Evolutionary conservation across 2,113 vertebrate genomes (phyloP).

Genomic region (Tetrax tetrax): DNA sequence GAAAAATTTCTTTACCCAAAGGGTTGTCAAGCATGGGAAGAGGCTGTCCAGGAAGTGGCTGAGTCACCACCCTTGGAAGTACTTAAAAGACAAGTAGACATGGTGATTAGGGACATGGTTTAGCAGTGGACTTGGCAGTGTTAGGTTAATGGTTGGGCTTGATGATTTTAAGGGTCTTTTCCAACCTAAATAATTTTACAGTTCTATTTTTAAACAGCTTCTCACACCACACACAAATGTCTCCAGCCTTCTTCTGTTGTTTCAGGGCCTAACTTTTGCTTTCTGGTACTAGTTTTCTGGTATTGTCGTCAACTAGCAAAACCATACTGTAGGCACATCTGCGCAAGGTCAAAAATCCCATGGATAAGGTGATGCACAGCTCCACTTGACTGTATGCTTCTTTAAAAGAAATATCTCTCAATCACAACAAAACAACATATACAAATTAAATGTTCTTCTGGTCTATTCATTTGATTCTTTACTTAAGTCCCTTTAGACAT

Average conservation of each 20-base stretch:
- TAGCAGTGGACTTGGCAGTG: not conserved
- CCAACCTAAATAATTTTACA: not conserved
- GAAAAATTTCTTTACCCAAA: not conserved
- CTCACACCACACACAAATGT: not conserved
- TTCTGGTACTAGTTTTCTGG: not conserved
- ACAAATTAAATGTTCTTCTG: not conserved
- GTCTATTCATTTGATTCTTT: not conserved
- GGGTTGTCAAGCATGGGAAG: not conserved
- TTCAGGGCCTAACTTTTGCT: not conserved
- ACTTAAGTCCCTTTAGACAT: not conserved
- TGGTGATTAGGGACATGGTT: not conserved
- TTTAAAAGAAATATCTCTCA: not conserved
- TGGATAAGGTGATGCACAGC: not conserved
- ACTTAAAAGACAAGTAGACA: fast-evolving
- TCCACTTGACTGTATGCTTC: not conserved
- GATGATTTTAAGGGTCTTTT: not conserved
- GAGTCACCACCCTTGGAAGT: not conserved
- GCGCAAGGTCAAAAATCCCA: not conserved
- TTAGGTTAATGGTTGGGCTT: not conserved
- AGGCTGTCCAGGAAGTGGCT: not conserved
- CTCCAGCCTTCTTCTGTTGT: not conserved
- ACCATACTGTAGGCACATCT: not conserved
- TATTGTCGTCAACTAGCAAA: not conserved
- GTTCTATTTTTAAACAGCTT: not conserved
- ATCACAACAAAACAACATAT: not conserved